Conservation (phyloP, 2,888 invertebrate species). For the Phengaris arion region DNA sequence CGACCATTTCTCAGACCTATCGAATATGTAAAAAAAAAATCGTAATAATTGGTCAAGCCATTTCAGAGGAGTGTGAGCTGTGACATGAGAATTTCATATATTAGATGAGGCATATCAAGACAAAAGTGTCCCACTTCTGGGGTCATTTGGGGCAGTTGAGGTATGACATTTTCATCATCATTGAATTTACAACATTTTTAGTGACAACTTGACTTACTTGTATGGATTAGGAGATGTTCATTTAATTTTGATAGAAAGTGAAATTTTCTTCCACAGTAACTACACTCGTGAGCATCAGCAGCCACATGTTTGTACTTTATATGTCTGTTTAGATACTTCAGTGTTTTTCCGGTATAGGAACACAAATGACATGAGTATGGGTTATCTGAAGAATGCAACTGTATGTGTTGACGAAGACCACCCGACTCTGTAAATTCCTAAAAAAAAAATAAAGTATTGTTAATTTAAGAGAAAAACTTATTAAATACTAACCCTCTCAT, state of each 20-base stretch:
- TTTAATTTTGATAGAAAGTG: constrained; percentile 44
- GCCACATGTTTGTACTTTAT: constrained; percentile 43
- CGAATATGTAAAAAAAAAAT: too few species aligned
- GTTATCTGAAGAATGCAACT: constrained; percentile 43
- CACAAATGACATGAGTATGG: constrained; percentile 50
- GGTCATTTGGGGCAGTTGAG: too few species aligned
- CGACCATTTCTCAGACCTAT: too few species aligned
- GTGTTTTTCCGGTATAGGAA: constrained; percentile 47
- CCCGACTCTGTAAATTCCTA: constrained; percentile 47
- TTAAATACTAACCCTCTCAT: too few species aligned
- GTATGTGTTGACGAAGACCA: constrained; percentile 42
- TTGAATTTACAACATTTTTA: too few species aligned
- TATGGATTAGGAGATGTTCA: constrained; percentile 53
- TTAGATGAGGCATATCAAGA: too few species aligned
- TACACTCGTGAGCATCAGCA: constrained; percentile 44
- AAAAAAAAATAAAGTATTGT: constrained; percentile 29
- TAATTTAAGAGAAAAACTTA: neutral
- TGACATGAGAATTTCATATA: too few species aligned
- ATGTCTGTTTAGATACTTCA: constrained; percentile 51
- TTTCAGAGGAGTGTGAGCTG: too few species aligned
- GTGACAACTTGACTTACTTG: constrained; percentile 41
- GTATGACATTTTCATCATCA: too few species aligned
- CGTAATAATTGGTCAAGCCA: too few species aligned
- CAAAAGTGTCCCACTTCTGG: too few species aligned
- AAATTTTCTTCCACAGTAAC: constrained; percentile 50